A percentile compares a stretch with the other conserved stretches of the same genome.
phyloP scores from a whole-genome alignment of 2,113 vertebrate genomes.

The Ptilorrhoa leucosticta region DNA sequence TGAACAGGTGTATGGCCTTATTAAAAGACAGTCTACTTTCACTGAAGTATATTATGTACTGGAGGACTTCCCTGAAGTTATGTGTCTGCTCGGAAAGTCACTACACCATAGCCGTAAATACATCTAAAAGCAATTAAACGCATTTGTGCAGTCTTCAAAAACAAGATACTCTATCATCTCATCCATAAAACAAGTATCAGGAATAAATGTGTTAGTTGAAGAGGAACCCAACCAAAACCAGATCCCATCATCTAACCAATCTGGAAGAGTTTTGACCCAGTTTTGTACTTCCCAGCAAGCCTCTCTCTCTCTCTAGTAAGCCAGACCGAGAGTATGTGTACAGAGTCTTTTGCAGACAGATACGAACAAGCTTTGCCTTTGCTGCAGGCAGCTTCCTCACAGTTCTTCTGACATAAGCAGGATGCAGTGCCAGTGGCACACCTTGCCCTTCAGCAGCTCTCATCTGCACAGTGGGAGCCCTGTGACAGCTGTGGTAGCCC shows the following conservation, averaged over 20 bases:
- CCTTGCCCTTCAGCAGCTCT: slow-evolving; percentile 17
- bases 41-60: not conserved
- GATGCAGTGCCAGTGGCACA: not conserved
- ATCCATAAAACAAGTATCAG: not conserved
- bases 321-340: not conserved
- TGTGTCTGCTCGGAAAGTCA: not conserved
- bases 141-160: not conserved
- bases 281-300: not conserved
- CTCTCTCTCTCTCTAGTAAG: not conserved
- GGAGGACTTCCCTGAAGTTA: not conserved
- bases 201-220: not conserved
- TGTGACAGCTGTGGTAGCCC: not conserved
- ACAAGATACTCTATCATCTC: not conserved
- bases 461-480: accelerated
- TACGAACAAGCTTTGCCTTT: not conserved
- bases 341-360: not conserved
- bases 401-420: not conserved
- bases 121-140: not conserved
- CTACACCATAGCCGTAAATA: not conserved
- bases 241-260: not conserved
- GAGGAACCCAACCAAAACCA: not conserved
- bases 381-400: not conserved
- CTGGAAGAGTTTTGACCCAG: not conserved
- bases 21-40: not conserved
- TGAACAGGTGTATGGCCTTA: not conserved